phyloP scores from a whole-genome alignment of 2,888 invertebrate species.

The Dinocampus coccinellae region DNA sequence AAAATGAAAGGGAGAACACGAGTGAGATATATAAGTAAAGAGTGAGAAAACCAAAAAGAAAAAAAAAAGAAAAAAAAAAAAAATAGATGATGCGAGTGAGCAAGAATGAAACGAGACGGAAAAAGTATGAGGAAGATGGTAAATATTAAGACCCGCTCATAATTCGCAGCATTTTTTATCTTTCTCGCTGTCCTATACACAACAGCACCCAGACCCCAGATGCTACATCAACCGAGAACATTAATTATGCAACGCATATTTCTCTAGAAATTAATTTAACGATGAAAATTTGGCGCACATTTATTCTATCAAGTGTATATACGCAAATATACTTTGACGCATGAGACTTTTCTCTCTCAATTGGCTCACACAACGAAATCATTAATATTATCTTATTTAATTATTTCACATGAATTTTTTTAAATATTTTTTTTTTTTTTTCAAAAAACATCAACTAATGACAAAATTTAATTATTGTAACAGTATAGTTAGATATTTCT shows the following conservation, averaged over 20 bases:
- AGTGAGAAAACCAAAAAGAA: background rate
- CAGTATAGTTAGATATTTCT: too few relatives aligned
- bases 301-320: background rate
- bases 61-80: background rate
- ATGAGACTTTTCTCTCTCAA: background rate
- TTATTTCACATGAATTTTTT: too few relatives aligned
- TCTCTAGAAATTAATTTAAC: conserved; percentile 9
- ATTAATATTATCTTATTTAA: too few relatives aligned
- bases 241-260: conserved; percentile 28
- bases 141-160: background rate
- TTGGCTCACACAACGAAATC: too few relatives aligned
- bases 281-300: background rate
- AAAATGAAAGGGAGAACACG: conserved; percentile 4
- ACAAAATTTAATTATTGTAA: too few relatives aligned
- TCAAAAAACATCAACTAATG: too few relatives aligned
- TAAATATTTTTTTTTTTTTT: too few relatives aligned
- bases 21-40: background rate
- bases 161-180: background rate
- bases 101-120: background rate
- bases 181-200: too few relatives aligned
- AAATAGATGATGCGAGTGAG: background rate
- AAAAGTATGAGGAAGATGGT: background rate
- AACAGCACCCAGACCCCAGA: background rate
- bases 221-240: conserved; percentile 18
- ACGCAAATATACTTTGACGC: background rate